Conservation (phyloP, 2,113 vertebrate genomes). For the Merops nubicus region DNA sequence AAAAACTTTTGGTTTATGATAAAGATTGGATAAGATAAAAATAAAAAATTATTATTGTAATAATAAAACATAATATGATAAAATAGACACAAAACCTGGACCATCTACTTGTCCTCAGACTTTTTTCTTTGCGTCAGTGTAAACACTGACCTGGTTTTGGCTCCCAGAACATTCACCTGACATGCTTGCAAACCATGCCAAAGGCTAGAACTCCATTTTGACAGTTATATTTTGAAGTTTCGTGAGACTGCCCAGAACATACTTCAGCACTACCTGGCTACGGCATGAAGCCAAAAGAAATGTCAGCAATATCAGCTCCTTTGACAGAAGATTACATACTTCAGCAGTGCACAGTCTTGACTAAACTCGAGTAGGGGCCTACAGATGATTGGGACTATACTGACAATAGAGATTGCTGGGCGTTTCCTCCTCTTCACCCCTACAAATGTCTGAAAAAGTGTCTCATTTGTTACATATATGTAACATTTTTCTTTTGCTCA, state of each 20-base stretch:
- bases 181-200: not conserved
- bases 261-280: not conserved
- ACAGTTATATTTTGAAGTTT: not conserved
- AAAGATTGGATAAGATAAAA: no score
- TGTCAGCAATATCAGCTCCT: not conserved
- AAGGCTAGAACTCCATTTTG: not conserved
- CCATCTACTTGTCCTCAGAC: not conserved
- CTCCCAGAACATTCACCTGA: not conserved
- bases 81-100: not conserved
- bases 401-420: not conserved
- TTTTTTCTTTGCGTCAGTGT: not conserved
- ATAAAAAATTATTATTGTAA: no score
- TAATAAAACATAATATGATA: no score
- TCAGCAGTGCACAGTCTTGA: not conserved
- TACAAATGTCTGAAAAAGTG: not conserved
- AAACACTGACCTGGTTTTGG: not conserved
- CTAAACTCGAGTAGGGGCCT: not conserved
- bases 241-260: not conserved
- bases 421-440: not conserved
- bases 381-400: not conserved
- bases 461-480: not conserved
- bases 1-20: not conserved
- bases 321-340: not conserved
- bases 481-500: not conserved
- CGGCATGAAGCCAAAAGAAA: not conserved